These are phyloP conservation scores for Phania funesta DNA, from an alignment of 2,888 invertebrate genomes.

Conservation along the genomic window DNA sequence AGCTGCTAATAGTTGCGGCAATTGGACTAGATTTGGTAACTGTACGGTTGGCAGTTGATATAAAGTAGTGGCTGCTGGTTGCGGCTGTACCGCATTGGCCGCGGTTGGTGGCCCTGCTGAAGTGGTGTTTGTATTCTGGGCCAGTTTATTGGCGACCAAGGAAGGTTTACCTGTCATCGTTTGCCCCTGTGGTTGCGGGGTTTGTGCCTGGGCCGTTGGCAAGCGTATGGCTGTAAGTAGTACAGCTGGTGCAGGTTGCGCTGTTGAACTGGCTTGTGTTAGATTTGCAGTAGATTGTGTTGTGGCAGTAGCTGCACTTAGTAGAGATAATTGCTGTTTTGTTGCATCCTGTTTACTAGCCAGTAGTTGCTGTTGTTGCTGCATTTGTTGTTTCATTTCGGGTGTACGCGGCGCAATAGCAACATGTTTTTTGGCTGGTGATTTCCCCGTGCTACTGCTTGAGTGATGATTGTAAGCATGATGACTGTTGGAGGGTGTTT, in stretches of 20 bases:
- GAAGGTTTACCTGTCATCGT: background rate
- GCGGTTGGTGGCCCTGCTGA: slow-evolving; percentile 69
- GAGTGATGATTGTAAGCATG: slow-evolving; percentile 55
- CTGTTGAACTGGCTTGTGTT: slow-evolving; percentile 23
- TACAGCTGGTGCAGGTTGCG: slow-evolving; percentile 79
- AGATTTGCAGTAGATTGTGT: slow-evolving; percentile 18
- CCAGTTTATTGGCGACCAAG: slow-evolving; percentile 27
- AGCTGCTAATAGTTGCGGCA: slow-evolving; percentile 83
- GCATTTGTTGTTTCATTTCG: slow-evolving; percentile 77
- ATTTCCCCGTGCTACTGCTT: slow-evolving; percentile 72
- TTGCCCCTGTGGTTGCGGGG: slow-evolving; percentile 11
- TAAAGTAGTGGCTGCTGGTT: slow-evolving; percentile 73
- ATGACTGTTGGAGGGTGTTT: slow-evolving; percentile 73
- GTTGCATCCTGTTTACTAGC: slow-evolving; percentile 49
- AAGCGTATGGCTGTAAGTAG: slow-evolving; percentile 83
- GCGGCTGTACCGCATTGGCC: slow-evolving; percentile 9
- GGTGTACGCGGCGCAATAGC: slow-evolving; percentile 80
- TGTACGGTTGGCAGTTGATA: slow-evolving; percentile 83
- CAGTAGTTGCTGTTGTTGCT: slow-evolving; percentile 70
- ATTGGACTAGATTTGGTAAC: slow-evolving; percentile 84
- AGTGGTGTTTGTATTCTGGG: slow-evolving; percentile 75
- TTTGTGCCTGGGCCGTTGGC: slow-evolving; percentile 75
- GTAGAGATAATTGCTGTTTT: slow-evolving; percentile 37
- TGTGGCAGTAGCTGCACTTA: background rate
- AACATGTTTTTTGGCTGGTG: slow-evolving; percentile 80